phyloP scores from a whole-genome alignment of 2,113 vertebrate genomes.

The Ptyas mucosa region DNA sequence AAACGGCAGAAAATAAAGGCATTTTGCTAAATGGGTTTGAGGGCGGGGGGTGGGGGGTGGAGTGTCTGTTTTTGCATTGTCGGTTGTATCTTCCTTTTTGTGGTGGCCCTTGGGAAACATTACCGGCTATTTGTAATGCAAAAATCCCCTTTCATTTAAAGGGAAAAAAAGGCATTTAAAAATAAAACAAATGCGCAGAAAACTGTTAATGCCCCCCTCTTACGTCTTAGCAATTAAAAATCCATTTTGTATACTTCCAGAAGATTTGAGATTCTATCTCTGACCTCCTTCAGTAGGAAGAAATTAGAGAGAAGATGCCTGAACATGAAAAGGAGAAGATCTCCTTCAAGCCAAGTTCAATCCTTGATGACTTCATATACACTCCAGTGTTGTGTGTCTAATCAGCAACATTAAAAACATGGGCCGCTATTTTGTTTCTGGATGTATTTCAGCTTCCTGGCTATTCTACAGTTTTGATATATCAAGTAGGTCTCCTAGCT shows the following conservation, averaged over 20 bases:
- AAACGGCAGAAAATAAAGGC: slow-evolving; percentile 1
- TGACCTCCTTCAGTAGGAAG: background rate
- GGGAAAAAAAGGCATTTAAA: background rate
- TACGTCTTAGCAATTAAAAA: background rate
- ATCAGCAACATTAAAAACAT: background rate
- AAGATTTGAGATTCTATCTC: background rate
- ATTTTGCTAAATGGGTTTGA: slow-evolving; percentile 10
- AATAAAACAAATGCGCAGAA: background rate
- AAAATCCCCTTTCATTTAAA: background rate
- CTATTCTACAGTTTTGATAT: background rate
- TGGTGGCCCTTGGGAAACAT: background rate
- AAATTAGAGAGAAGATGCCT: background rate
- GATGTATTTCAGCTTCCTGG: background rate
- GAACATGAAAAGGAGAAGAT: background rate
- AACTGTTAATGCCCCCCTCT: background rate
- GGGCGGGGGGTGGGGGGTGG: too few relatives aligned
- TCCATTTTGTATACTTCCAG: background rate
- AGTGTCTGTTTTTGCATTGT: background rate
- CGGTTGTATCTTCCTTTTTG: background rate
- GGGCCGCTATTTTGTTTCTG: background rate
- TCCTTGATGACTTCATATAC: background rate
- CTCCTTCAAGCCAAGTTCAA: background rate
- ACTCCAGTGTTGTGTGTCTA: background rate
- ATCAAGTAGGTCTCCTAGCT: background rate
- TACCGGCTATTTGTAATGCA: background rate